Base-by-base conservation (phyloP, 2,113 vertebrate species). In the Nerophis ophidion region DNA sequence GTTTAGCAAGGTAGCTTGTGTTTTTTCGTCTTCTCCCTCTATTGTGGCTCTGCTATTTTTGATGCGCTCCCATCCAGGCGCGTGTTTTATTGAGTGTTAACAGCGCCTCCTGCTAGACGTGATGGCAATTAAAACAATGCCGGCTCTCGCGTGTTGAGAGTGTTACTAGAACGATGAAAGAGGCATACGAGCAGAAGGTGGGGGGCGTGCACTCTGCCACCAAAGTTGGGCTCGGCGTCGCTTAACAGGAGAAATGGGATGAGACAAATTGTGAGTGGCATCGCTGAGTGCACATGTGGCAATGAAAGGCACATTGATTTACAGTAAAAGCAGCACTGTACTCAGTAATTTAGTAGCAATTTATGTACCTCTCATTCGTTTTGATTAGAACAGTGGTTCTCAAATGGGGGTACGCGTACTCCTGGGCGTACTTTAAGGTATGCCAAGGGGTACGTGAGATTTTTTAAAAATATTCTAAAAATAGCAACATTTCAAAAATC, bases 241-340 rank as follows among this genome's bases (percentile, higher is more conserved):
- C 36, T 44, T 44, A 57, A 40, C 16, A 16, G 10, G 16, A 40
- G 38, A 15, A 14, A 12, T n/a, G 38, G 44, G 73, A 76, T 74
- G 76, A 80, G 68, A 68, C 71, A 67, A 68, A 75, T 57, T 56
- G 51, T 63, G 53, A 74, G 71, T 61, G 69, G 66, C 76, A 70
- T 70, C 66, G 9, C 52, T 42, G 44, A 62, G 65, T 12, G 40
- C 55, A 48, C 63, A 65, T 53, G 14, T 12, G 49, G 40, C 36
- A 2, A n/a, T 6, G 34, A n/a, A 19, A 50, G 17, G 19, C 10
- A 26, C 49, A 12, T 50, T 9, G 26, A 50, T 26, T 6, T 13
- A 50, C 17, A 33, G 2, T 11, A 44, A 44, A 11, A 6, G 49
- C 17, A 33, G 49, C 11, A 6, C 17, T 1, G 49, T 26, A 50